Evolutionary conservation across 2,888 invertebrate species (phyloP).

Genomic region (Stenotaenia linearis): DNA sequence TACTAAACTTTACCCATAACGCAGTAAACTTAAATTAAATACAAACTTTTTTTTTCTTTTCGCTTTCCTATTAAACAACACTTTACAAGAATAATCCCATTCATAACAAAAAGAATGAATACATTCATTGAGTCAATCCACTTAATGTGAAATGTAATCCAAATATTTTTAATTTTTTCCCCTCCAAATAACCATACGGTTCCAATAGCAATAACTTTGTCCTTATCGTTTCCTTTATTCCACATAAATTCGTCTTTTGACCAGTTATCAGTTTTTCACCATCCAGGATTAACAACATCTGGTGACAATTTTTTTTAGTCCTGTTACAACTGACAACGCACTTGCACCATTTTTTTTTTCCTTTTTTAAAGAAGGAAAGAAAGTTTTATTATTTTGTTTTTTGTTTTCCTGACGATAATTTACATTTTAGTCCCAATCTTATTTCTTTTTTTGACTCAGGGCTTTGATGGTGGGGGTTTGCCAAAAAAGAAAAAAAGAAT

Average conservation of each 20-base stretch:
- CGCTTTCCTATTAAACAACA: neutral
- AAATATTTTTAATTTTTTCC: neutral
- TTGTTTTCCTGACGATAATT: neutral
- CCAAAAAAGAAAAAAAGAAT: conserved; percentile 24
- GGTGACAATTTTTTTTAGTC: neutral
- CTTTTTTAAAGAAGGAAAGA: neutral
- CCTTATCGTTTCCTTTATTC: neutral
- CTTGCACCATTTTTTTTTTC: neutral
- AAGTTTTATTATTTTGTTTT: conserved; percentile 16
- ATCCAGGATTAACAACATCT: neutral
- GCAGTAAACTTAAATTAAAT: neutral
- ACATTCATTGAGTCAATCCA: neutral
- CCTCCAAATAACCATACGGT: neutral
- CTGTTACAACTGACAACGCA: too few species aligned
- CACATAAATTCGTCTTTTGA: conserved; percentile 10
- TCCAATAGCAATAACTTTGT: neutral
- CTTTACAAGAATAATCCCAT: neutral
- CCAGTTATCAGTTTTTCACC: neutral
- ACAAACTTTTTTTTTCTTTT: neutral
- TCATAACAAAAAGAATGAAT: neutral
- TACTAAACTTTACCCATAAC: neutral
- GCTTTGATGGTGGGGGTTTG: conserved; percentile 2
- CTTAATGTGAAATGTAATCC: neutral
- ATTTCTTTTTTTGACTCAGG: neutral
- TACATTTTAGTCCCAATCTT: neutral